These are phyloP conservation scores for Brachirus orientalis DNA, from an alignment of 2,113 vertebrate genomes.

Conservation along the genomic window DNA sequence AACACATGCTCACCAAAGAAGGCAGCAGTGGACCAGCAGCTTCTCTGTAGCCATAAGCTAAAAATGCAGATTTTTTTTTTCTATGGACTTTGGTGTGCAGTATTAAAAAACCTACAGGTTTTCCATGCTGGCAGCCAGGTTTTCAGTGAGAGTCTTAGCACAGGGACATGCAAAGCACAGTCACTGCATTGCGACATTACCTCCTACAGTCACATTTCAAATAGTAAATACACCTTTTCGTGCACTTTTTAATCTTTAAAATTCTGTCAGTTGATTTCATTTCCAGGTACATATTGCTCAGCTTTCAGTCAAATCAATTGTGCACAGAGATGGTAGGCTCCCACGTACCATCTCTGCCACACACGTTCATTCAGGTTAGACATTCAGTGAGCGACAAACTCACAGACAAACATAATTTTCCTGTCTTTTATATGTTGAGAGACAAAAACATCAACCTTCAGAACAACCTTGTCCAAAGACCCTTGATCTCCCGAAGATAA, in stretches of 20 bases:
- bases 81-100: too few relatives aligned
- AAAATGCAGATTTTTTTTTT: too few relatives aligned
- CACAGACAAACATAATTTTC: background rate
- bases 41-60: too few relatives aligned
- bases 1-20: too few relatives aligned
- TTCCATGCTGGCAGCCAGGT: too few relatives aligned
- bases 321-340: constrained; percentile 3
- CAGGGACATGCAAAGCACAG: too few relatives aligned
- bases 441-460: background rate
- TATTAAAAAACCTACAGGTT: too few relatives aligned
- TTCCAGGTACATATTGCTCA: constrained; percentile 13
- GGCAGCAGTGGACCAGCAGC: too few relatives aligned
- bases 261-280: constrained; percentile 9
- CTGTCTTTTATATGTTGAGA: constrained; percentile 10
- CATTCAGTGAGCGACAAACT: constrained; percentile 25
- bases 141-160: too few relatives aligned
- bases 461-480: constrained; percentile 16
- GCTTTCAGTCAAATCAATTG: constrained; percentile 1
- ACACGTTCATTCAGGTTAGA: constrained; percentile 16
- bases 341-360: constrained; percentile 3
- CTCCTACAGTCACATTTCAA: too few relatives aligned
- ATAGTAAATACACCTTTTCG: constrained; percentile 1
- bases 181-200: too few relatives aligned
- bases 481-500: constrained; percentile 45
- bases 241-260: constrained; percentile 4